Base-by-base conservation (phyloP, 2,888 invertebrate genomes). In the Cybosia mesomella region DNA sequence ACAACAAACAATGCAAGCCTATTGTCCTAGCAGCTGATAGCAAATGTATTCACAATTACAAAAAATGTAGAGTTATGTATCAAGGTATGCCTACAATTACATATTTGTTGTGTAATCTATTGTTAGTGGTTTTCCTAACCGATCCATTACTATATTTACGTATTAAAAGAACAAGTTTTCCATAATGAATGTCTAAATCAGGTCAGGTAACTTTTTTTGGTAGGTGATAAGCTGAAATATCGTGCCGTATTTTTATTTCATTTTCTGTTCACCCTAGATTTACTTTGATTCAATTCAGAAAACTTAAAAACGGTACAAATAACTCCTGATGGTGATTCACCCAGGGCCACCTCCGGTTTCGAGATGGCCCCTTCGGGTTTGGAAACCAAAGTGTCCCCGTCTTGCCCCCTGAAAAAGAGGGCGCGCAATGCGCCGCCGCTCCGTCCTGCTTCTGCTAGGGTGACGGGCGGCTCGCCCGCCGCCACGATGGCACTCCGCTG, bases 1-100 rank as follows among this genome's bases (percentile, higher is more conserved):
- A 58, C 10, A 65, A 43, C 69, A 69, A 69, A 65, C 61, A 65
- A 65, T 66, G 58, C 65, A 69, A 65, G n/a, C 36, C 62, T 39
- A 69, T 69, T 69, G 65, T 69, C 28, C 61, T 57, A 49, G 49
- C 60, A 18, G 53, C 57, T 57, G 60, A 62, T 62, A 62, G 58
- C 36, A 68, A 61, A 61, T 65, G 57, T 34, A 22, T 28, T 60
- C 24, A 60, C 39, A 55, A 66, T 55, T 55, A 68, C 36, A 4
- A 43, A 43, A 49, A 64, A 60, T 24, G 60, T 64, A 55, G 57
- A 64, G 58, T 63, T 58, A 55, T 68, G 61, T 65, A 68, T 57
- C 53, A 64, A 68, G 49, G 65, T 39, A 53, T 53, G 60, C 43
- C 28, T 67, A 60, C 57, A 36, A 60, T 36, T 60, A 57, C 49